Conservation (phyloP, 2,888 invertebrate genomes). For the Teleiodes luculella region DNA sequence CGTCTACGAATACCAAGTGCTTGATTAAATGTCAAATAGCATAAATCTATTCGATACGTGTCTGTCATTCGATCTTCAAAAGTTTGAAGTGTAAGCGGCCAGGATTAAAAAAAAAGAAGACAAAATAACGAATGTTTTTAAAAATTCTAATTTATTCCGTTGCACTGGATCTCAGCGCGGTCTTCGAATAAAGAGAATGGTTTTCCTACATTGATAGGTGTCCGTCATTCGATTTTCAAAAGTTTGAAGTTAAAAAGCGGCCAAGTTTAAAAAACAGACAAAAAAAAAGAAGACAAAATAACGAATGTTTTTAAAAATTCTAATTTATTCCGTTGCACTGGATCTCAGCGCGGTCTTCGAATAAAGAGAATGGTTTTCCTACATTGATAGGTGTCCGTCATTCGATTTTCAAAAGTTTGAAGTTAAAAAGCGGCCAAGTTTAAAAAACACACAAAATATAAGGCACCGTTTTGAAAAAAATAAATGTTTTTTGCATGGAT, state of each 20-base stretch:
- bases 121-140: not conserved
- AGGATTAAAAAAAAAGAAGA: not conserved
- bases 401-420: conserved; percentile 20
- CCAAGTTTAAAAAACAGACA: too few relatives aligned
- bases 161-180: not conserved
- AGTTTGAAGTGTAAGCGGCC: conserved; percentile 8
- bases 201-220: too few relatives aligned
- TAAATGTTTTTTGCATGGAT: too few relatives aligned
- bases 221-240: conserved; percentile 21
- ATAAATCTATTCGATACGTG: conserved; percentile 25
- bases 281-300: not conserved
- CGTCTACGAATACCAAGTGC: conserved; percentile 50
- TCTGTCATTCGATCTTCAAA: conserved; percentile 21
- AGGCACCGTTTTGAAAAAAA: too few relatives aligned
- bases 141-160: not conserved
- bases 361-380: too few relatives aligned
- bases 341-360: too few relatives aligned
- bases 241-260: conserved; percentile 7
- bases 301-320: not conserved
- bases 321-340: not conserved
- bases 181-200: too few relatives aligned
- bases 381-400: conserved; percentile 20
- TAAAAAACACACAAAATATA: too few relatives aligned
- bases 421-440: not conserved
- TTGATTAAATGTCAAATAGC: conserved; percentile 42